Evolutionary conservation across 2,113 vertebrate species (phyloP).

Genomic region (Elgaria multicarinata): DNA sequence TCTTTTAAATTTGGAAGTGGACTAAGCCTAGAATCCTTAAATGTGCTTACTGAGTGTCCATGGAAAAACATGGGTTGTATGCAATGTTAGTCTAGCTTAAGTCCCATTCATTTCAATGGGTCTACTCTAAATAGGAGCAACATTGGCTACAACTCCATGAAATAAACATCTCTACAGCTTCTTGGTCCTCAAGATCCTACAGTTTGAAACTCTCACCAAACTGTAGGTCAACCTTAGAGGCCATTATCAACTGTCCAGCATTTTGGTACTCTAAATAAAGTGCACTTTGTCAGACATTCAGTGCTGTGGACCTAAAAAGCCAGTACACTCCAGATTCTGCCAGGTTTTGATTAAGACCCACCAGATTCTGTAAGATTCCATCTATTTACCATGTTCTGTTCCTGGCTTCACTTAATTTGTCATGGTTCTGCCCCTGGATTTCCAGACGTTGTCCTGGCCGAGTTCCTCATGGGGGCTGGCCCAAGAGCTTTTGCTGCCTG

Average conservation of each 20-base stretch:
- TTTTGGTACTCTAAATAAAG: not conserved
- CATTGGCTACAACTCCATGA: not conserved
- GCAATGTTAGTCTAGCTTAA: too few species aligned
- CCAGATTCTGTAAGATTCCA: not conserved
- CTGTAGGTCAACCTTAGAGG: not conserved
- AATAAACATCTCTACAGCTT: not conserved
- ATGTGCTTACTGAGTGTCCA: not conserved
- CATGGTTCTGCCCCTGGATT: not conserved
- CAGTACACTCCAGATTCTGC: not conserved
- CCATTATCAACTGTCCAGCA: not conserved
- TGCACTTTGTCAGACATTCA: not conserved
- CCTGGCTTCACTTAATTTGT: not conserved
- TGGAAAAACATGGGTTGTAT: not conserved
- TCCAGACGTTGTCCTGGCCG: not conserved
- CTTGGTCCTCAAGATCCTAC: not conserved
- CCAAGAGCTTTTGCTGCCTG: too few species aligned
- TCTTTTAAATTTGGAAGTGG: not conserved
- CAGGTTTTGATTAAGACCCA: not conserved
- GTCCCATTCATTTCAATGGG: too few species aligned
- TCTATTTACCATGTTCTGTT: not conserved
- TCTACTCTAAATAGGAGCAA: too few species aligned
- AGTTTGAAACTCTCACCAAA: not conserved
- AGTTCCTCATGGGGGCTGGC: too few species aligned
- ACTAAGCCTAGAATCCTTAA: not conserved
- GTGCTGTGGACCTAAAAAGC: not conserved